Conservation (phyloP, 1,140 invertebrate species). For the Drosophila bipectinata region DNA sequence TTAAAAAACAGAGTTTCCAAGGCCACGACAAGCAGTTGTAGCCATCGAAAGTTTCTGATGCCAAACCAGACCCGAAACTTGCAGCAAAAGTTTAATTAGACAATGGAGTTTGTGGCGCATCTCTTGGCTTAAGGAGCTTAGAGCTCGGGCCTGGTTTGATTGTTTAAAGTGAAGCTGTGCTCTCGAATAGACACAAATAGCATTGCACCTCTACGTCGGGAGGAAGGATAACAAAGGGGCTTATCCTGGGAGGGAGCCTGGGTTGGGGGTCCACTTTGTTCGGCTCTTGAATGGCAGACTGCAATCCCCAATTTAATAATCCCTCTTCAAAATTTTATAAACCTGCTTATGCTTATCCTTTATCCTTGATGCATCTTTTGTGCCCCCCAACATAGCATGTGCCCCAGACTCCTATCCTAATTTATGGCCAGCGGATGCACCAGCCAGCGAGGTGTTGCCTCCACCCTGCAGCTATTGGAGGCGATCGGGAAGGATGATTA, state of each 20-base stretch:
- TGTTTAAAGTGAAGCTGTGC: no score
- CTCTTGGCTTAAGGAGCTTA: not conserved
- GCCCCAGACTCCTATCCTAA: constrained; percentile 16
- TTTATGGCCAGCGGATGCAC: constrained; percentile 39
- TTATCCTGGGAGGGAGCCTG: no score
- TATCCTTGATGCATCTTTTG: not conserved
- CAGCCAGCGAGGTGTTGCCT: constrained; percentile 24
- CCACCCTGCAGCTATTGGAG: constrained; percentile 27
- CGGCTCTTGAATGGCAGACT: no score
- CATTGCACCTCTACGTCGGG: no score
- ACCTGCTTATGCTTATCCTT: no score
- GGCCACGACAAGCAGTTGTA: no score
- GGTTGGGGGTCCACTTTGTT: not conserved
- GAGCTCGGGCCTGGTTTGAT: no score
- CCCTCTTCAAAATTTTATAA: no score
- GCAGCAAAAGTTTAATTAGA: not conserved
- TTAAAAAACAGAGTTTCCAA: not conserved
- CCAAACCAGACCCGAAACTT: not conserved
- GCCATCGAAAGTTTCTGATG: not conserved
- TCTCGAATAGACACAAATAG: no score
- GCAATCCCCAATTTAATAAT: not conserved
- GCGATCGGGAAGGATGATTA: constrained; percentile 10
- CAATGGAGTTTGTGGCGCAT: not conserved
- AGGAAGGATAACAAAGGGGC: no score
- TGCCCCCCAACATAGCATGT: constrained; percentile 1